These are phyloP conservation scores for Ibidorhyncha struthersii DNA, from an alignment of 2,113 vertebrate genomes.

Conservation along the genomic window DNA sequence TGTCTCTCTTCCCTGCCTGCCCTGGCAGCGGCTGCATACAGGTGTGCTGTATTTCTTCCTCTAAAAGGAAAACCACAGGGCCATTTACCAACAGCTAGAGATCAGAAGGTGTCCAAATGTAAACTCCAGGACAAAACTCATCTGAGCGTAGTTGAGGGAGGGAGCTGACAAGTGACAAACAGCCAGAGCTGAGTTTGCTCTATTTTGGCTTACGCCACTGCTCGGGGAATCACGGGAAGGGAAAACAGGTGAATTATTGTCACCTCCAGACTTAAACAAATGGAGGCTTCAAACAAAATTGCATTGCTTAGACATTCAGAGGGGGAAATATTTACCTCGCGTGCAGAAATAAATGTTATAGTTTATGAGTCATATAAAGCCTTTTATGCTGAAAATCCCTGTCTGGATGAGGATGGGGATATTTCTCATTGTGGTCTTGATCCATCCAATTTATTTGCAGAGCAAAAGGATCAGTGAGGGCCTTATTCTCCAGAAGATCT, in stretches of 20 bases:
- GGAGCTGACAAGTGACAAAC: background rate
- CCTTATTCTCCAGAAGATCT: background rate
- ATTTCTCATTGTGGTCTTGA: background rate
- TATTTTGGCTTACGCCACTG: background rate
- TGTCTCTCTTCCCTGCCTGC: background rate
- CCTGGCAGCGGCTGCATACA: background rate
- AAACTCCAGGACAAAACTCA: background rate
- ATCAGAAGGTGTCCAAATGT: background rate
- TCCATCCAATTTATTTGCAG: background rate
- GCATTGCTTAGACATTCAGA: slow-evolving; percentile 7
- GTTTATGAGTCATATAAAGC: slow-evolving; percentile 19
- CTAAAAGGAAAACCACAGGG: background rate
- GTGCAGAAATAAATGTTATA: slow-evolving; percentile 4
- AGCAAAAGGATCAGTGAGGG: background rate
- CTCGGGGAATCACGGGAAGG: background rate
- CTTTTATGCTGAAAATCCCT: slow-evolving; percentile 29
- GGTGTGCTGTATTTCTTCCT: slow-evolving; percentile 36
- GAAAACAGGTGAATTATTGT: slow-evolving; percentile 42
- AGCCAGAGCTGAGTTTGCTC: background rate
- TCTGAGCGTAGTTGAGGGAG: background rate
- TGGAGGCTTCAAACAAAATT: slow-evolving; percentile 46
- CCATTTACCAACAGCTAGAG: background rate
- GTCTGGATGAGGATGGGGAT: background rate
- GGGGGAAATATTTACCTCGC: slow-evolving; percentile 36
- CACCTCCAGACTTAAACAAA: slow-evolving; percentile 38